These are phyloP conservation scores for Antedon mediterranea DNA, from an alignment of 53 echinoderm and acorn worm genomes.

Conservation along the genomic window DNA sequence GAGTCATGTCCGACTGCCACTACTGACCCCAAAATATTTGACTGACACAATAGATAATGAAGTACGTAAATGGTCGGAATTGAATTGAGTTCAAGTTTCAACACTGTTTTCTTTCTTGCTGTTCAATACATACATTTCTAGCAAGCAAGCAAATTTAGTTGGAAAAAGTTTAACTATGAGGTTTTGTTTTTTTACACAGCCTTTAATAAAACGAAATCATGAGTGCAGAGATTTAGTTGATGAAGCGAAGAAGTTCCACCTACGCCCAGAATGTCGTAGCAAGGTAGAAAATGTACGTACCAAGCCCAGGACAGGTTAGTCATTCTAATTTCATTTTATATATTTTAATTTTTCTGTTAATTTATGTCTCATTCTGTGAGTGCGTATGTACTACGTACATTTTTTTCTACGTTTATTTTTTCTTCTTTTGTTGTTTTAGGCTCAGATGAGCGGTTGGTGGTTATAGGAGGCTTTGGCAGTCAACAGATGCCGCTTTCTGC, in stretches of 20 bases:
- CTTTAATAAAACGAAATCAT: conserved; percentile 40
- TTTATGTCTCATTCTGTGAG: too few relatives aligned
- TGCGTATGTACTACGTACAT: too few relatives aligned
- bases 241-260: conserved; percentile 53
- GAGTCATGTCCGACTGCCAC: conserved; percentile 38
- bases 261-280: conserved; percentile 41
- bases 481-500: conserved; percentile 37
- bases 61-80: conserved; percentile 21
- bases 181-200: conserved; percentile 15
- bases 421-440: conserved; percentile 17
- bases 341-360: too few relatives aligned
- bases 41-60: conserved; percentile 50
- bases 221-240: conserved; percentile 56
- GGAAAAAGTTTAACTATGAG: background rate
- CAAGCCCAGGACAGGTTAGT: conserved; percentile 43
- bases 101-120: background rate
- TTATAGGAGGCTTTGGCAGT: conserved; percentile 59
- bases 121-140: background rate
- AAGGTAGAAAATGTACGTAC: conserved; percentile 39
- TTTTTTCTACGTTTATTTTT: background rate
- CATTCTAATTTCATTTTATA: too few relatives aligned
- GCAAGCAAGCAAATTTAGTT: background rate
- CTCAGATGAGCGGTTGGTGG: conserved; percentile 49
- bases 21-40: conserved; percentile 44
- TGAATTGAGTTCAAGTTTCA: too few relatives aligned